Conservation (phyloP, 2,113 vertebrate species). For the Stigmatopora nigra region DNA sequence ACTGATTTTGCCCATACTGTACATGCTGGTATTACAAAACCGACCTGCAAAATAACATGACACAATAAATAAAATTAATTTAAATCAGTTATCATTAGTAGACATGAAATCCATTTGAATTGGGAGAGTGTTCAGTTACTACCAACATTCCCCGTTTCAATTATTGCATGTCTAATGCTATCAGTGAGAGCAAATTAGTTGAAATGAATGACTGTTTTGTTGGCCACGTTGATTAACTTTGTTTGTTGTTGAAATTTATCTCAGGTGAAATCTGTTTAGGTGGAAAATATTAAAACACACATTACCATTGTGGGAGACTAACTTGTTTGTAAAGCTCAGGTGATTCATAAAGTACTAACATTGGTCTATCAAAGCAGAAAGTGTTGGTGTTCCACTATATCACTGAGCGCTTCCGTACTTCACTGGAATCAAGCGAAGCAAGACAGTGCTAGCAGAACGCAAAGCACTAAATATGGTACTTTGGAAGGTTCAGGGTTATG, state of each 20-base stretch:
- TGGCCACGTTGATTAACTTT: neutral
- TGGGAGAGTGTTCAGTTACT: neutral
- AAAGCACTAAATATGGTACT: conserved; percentile 24
- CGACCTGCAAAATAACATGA: too few relatives aligned
- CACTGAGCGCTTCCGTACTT: conserved; percentile 33
- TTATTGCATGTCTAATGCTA: too few relatives aligned
- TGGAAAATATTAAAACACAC: conserved; percentile 18
- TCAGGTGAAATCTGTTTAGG: neutral
- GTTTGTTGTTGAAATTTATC: neutral
- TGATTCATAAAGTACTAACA: conserved; percentile 22
- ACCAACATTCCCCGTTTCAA: too few relatives aligned
- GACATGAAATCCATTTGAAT: conserved; percentile 19
- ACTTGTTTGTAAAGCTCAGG: conserved; percentile 15
- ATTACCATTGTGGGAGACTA: conserved; percentile 11
- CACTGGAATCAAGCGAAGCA: conserved; percentile 49
- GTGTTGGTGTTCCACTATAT: neutral
- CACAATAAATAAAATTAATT: too few relatives aligned
- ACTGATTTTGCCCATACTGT: neutral
- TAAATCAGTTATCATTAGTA: conserved; percentile 3
- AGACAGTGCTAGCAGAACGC: conserved; percentile 18
- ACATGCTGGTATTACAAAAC: neutral
- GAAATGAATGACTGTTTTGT: neutral
- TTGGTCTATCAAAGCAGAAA: conserved; percentile 33
- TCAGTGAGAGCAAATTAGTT: neutral
- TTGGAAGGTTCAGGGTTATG: conserved; percentile 31